Percentiles rank a stretch among this genome's conserved stretches.
phyloP scores from a whole-genome alignment of 2,797 vertebrate genomes.

The Phoxinus dragarum region DNA sequence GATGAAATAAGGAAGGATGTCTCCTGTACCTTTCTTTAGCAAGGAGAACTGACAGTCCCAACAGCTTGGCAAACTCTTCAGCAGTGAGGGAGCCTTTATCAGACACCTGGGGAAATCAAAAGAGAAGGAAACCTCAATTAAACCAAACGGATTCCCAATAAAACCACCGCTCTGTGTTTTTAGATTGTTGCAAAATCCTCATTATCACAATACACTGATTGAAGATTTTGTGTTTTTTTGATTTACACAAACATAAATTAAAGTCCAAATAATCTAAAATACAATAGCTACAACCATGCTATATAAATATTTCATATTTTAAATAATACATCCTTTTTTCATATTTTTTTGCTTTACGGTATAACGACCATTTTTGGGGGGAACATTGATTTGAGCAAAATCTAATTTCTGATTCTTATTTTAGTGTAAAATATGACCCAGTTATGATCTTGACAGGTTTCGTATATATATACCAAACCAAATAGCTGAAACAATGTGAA shows the following conservation, averaged over 20 bases:
- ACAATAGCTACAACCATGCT: not conserved
- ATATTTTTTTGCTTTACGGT: not conserved
- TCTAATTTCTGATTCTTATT: not conserved
- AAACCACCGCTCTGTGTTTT: not conserved
- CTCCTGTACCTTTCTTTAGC: conserved; percentile 90
- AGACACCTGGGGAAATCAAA: conserved; percentile 81
- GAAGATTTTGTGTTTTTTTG: not conserved
- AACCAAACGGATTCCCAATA: not conserved
- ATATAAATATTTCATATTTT: not conserved
- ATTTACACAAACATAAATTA: not conserved
- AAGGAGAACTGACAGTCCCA: conserved; percentile 96
- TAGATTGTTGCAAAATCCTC: not conserved
- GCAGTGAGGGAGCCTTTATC: conserved; percentile 95
- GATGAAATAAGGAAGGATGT: not conserved
- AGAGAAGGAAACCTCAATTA: not conserved
- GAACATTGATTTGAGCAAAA: not conserved
- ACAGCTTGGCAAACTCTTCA: conserved; percentile 95
- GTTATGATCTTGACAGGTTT: not conserved
- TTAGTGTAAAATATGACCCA: not conserved
- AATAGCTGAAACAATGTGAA: not conserved
- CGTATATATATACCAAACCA: not conserved
- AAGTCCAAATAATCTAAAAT: not conserved
- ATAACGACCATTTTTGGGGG: not conserved
- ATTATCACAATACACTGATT: not conserved
- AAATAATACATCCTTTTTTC: not conserved